phyloP scores from a whole-genome alignment of 2,113 vertebrate genomes.

The Hippocampus comes region DNA sequence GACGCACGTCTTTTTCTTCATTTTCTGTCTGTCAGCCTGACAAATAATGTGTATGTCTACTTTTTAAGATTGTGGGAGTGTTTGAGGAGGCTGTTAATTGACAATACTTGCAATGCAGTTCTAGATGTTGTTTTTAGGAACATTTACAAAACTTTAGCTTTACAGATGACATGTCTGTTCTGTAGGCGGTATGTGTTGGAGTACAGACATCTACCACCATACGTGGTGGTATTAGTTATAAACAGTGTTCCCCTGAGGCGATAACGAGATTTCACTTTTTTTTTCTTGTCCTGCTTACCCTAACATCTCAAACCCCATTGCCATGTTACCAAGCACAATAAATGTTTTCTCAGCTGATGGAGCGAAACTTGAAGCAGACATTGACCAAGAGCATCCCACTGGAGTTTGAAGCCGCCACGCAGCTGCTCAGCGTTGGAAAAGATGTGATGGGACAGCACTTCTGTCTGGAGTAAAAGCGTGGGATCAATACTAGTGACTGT shows the following conservation, averaged over 20 bases:
- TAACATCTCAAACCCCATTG: neutral
- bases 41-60: neutral
- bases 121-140: too few species aligned
- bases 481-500: neutral
- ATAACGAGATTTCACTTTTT: neutral
- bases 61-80: neutral
- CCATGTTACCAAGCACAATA: neutral
- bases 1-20: neutral
- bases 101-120: too few species aligned
- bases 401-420: conserved; percentile 80
- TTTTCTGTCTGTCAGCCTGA: neutral
- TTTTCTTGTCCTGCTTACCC: neutral
- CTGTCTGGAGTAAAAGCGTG: conserved; percentile 61
- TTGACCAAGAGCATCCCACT: conserved; percentile 68
- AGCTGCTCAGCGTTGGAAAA: conserved; percentile 76
- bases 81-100: too few species aligned
- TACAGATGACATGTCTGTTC: neutral
- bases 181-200: too few species aligned
- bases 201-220: neutral
- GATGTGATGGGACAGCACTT: conserved; percentile 81
- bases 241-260: too few species aligned
- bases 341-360: conserved; percentile 79
- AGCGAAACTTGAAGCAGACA: conserved; percentile 80
- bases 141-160: neutral
- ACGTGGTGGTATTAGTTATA: neutral